Conservation (phyloP, 2,888 invertebrate genomes). For the Cryptus viduatorius region DNA sequence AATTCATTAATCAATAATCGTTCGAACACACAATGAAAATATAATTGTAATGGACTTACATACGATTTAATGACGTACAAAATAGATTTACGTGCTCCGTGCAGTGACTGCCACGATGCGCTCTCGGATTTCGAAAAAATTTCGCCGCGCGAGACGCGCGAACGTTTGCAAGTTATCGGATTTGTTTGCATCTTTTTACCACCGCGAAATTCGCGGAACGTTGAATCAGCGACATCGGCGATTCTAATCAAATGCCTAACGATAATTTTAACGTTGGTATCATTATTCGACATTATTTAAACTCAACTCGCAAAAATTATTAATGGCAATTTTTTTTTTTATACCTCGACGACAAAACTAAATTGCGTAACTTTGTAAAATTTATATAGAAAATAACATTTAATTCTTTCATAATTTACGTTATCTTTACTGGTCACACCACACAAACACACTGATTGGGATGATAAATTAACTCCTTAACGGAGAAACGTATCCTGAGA, state of each 20-base stretch:
- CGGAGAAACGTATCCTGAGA: too few relatives aligned
- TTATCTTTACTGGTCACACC: slow-evolving; percentile 3
- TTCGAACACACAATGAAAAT: slow-evolving; percentile 30
- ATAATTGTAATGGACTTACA: slow-evolving; percentile 27
- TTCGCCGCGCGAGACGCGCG: slow-evolving; percentile 1
- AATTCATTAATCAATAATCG: slow-evolving; percentile 21
- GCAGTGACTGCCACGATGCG: background rate
- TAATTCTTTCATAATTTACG: background rate
- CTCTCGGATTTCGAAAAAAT: slow-evolving; percentile 6
- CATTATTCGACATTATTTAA: too few relatives aligned
- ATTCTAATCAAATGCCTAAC: slow-evolving; percentile 29
- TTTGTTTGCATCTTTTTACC: slow-evolving; percentile 33
- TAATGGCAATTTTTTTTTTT: too few relatives aligned
- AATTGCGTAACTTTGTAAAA: background rate
- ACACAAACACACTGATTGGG: slow-evolving; percentile 3
- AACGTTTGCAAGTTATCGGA: slow-evolving; percentile 29
- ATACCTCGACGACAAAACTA: background rate
- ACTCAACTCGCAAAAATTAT: too few relatives aligned
- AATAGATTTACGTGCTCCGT: slow-evolving; percentile 34
- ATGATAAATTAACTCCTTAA: background rate
- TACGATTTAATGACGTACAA: slow-evolving; percentile 57
- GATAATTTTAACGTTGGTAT: background rate
- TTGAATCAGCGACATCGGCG: slow-evolving; percentile 49
- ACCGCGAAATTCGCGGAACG: slow-evolving; percentile 55
- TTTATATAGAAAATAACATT: slow-evolving; percentile 16